Base-by-base conservation (phyloP, 1,140 invertebrate genomes). In the Ganaspis sp. region DNA sequence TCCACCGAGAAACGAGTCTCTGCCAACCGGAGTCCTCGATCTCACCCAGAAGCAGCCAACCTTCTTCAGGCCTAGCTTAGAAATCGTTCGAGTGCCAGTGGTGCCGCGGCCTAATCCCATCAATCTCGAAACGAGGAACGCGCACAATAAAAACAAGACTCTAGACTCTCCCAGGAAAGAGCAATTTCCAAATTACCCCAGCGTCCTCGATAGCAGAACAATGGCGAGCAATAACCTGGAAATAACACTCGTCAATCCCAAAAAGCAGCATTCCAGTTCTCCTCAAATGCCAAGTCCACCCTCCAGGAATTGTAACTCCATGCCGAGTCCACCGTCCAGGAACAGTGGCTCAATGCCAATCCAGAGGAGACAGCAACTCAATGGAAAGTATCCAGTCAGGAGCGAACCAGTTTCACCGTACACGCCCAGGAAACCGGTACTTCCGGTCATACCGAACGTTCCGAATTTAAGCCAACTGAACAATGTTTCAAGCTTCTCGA, bases 181-280 rank as follows among this genome's bases (percentile, higher is more conserved):
- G 38, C 79, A 80, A 15, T 86, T 80, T 71, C 78, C 82, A 1
- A 45, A 58, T 23, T 90, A 90, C 49, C 74, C 86, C 26, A 87
- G 86, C 23, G 87, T 90, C 9, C 78, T 91, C 4, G 90, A 91
- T 21, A 85, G 83, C 69, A 84, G 90, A 11, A 90, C 90, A 0
- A 91, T 91, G 78, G 87, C 88, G 0, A 88, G 89, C 6, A 91
- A 91, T 17, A 91, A 91, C 76, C 79, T 91, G 1, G 90, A 91
- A 29, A 91, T 91, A 29, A 91, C 90, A 0, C 75, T 91, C n/a
- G 90, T 91, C 0, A 90, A 86, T 78, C 87, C 90, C 0, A 87
- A 85, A 34, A 89, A 89, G 26, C 69, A n/a, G 75, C 76, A 37
- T 70, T 70, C 69, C 11, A 40, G 15, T 17, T 70, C 69, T 4